Evolutionary conservation across 2,888 invertebrate genomes (phyloP).

Genomic region (Pollenia amentaria): DNA sequence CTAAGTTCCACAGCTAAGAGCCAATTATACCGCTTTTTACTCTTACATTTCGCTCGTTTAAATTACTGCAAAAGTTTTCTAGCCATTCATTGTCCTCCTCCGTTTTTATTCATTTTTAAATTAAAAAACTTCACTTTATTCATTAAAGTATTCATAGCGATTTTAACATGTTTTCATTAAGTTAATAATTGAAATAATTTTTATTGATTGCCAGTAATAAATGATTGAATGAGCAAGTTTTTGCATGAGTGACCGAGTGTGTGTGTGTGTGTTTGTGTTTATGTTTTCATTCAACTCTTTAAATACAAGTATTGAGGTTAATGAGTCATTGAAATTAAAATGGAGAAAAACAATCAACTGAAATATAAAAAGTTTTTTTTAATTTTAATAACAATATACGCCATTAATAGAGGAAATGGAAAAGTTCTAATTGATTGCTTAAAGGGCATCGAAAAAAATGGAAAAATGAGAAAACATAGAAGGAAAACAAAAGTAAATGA

Average conservation of each 20-base stretch:
- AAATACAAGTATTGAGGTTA: constrained; percentile 53
- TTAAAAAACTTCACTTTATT: constrained; percentile 1
- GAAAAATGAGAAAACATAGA: background rate
- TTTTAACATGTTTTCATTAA: constrained; percentile 24
- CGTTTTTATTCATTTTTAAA: background rate
- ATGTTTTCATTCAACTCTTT: background rate
- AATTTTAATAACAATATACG: constrained; percentile 35
- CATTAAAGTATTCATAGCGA: constrained; percentile 7
- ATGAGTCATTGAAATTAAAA: constrained; percentile 57
- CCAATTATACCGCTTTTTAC: background rate
- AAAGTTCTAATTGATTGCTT: constrained; percentile 39
- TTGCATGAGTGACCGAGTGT: background rate
- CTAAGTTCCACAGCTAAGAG: background rate
- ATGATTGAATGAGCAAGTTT: constrained; percentile 18
- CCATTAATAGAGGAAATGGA: constrained; percentile 12
- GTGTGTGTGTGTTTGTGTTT: background rate
- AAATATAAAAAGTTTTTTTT: constrained; percentile 30
- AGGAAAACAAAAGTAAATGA: background rate
- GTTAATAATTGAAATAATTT: constrained; percentile 36
- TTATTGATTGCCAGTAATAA: constrained; percentile 45
- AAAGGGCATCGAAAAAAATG: background rate
- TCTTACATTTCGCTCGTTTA: background rate
- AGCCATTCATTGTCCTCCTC: background rate
- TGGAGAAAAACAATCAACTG: background rate
- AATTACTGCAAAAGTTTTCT: background rate